phyloP scores from a whole-genome alignment of 2,797 vertebrate genomes.

The Sebastes matsubarae region DNA sequence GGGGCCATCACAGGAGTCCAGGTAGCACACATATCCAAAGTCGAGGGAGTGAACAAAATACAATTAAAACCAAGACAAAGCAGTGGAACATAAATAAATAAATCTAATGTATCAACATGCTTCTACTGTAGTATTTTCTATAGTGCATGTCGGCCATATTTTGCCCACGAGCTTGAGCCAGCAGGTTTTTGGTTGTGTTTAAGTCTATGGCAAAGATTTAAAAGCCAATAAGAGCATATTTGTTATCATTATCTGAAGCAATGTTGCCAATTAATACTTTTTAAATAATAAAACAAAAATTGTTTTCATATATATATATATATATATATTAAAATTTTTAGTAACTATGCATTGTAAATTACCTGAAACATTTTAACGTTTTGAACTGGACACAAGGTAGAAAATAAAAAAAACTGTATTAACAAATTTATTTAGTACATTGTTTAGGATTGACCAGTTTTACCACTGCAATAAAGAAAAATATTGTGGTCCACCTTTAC shows the following conservation, averaged over 20 bases:
- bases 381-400: conserved; percentile 39
- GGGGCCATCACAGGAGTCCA: conserved; percentile 43
- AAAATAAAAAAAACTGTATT: neutral
- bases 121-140: conserved; percentile 3
- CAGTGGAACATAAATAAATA: neutral
- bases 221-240: neutral
- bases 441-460: conserved; percentile 24
- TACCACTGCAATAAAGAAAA: conserved; percentile 25
- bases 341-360: neutral
- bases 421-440: conserved; percentile 11
- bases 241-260: neutral
- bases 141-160: conserved; percentile 24
- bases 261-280: neutral
- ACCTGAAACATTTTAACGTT: conserved; percentile 22
- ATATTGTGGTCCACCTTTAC: conserved; percentile 12
- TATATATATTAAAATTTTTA: neutral
- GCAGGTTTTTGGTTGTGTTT: conserved; percentile 24
- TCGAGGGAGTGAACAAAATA: conserved; percentile 61
- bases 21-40: conserved; percentile 34
- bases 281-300: neutral
- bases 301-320: neutral
- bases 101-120: conserved; percentile 35
- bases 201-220: conserved; percentile 21
- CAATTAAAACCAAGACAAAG: conserved; percentile 59
- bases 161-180: conserved; percentile 39